Evolutionary conservation across 2,113 vertebrate genomes (phyloP), one percentile per base, ranked within the genome.

Genomic region (Stomatorhinus ivindoensis): DNA sequence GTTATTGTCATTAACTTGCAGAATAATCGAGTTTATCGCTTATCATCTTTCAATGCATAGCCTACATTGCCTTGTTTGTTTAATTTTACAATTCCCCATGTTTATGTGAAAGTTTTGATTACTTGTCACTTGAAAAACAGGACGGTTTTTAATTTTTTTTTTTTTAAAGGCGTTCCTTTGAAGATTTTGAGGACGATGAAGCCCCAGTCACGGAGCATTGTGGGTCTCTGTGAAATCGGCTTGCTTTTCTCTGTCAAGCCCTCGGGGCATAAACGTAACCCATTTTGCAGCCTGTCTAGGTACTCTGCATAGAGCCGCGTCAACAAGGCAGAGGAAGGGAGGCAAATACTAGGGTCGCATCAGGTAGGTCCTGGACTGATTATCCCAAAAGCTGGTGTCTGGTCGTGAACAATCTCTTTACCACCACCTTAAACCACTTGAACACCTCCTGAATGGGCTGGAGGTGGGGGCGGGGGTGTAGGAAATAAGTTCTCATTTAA

Each of bases 391-490:
- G 73, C 35, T 17, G 7, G 73, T 80, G 73, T 17, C 93, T 94
- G 94, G 95, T 94, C 94, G 87, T 88, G 91, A 65, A 89, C 92
- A 93, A 92, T 93, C 94, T 42, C 73, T 42, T 7, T 3, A 39
- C 31, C 4, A 4, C 15, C 35, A 35, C 35, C 15, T 31, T 69
- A 31, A 69, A 69, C n/a, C 61, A 69, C 44, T 42, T 69, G 8
- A 84, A 17, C 82, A 46, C 82, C 21, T 47, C 44, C 44, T 84
- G 17, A 24, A 9, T 44, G 35, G 39, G 50, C 50, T 2, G 90
- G 91, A 89, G 92, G 92, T 90, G 82, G 90, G 91, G 89, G 92
- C 91, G 91, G 9, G 88, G 91, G 91, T 27, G 58, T n/a, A 1
- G n/a, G 10, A 31, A 69, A 31, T 87, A 93, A 89, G 90, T 92